A percentile compares a stretch with the other conserved stretches of the same genome.
Conservation (phyloP, 2,797 vertebrate species). For the Nannoperca obscura region DNA sequence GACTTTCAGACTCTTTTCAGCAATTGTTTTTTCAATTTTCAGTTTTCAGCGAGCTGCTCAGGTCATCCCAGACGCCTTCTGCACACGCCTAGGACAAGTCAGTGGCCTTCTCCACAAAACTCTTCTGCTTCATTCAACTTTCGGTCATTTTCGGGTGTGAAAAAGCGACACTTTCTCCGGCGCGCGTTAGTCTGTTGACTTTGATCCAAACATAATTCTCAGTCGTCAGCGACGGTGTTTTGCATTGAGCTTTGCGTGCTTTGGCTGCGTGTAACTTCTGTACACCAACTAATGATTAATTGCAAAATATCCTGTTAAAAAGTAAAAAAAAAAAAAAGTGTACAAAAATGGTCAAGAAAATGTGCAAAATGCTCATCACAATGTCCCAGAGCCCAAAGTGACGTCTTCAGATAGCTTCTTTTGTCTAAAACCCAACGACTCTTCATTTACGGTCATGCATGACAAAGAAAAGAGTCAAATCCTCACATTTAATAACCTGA, state of each 20-base stretch:
- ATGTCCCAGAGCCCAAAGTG: no score
- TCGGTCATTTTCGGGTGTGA: background rate
- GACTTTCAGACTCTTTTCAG: background rate
- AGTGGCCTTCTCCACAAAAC: background rate
- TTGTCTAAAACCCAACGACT: no score
- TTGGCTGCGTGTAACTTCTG: constrained; percentile 16
- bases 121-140: background rate
- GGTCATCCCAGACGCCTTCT: constrained; percentile 60
- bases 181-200: background rate
- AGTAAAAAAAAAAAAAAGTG: no score
- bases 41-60: constrained; percentile 82
- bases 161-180: no score
- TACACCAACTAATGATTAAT: background rate
- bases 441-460: no score
- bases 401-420: no score
- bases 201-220: background rate
- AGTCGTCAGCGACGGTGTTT: background rate
- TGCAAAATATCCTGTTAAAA: no score
- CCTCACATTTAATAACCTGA: no score
- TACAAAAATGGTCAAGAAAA: no score
- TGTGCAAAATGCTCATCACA: no score
- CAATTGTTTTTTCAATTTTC: constrained; percentile 19
- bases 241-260: constrained; percentile 12
- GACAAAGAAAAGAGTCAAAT: no score
- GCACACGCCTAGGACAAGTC: background rate